Percentiles rank a stretch among this genome's conserved stretches.
These are phyloP conservation scores for Tragelaphus strepsiceros DNA, from an alignment of 2,113 vertebrate species.

Conservation along the genomic window DNA sequence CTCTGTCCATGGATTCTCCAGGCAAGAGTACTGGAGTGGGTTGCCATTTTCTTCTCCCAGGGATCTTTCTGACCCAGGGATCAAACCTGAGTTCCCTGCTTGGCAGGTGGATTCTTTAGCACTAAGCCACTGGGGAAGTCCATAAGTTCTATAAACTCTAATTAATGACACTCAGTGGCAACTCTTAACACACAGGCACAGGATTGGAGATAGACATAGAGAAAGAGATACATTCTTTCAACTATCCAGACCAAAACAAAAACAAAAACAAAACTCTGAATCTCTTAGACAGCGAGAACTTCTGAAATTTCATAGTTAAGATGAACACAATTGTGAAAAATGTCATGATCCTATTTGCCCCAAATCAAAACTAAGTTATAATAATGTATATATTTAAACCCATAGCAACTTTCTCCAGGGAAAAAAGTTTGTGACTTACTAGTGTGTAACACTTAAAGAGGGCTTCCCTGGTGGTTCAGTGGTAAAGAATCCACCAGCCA, in stretches of 20 bases:
- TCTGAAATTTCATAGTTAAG: not conserved
- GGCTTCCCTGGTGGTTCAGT: not conserved
- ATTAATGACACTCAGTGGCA: not conserved
- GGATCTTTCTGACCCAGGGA: not conserved
- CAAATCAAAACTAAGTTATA: not conserved
- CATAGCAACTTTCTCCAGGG: not conserved
- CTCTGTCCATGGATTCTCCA: not conserved
- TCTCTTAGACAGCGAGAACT: not conserved
- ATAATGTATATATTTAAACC: not conserved
- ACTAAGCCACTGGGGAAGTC: not conserved
- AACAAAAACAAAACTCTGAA: not conserved
- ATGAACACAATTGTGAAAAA: not conserved
- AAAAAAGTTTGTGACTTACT: not conserved
- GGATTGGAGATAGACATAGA: not conserved
- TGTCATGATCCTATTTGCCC: not conserved
- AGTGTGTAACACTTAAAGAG: slow-evolving; percentile 76
- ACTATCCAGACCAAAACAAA: not conserved
- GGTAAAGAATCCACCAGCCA: not conserved
- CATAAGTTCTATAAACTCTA: not conserved
- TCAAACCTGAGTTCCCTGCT: not conserved
- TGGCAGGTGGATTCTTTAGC: not conserved
- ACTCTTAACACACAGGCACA: not conserved
- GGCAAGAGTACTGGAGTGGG: not conserved
- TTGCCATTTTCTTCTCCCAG: not conserved
- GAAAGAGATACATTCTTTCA: too few relatives aligned